Base-by-base conservation (phyloP, 2,797 vertebrate genomes). In the Agapornis canus region DNA sequence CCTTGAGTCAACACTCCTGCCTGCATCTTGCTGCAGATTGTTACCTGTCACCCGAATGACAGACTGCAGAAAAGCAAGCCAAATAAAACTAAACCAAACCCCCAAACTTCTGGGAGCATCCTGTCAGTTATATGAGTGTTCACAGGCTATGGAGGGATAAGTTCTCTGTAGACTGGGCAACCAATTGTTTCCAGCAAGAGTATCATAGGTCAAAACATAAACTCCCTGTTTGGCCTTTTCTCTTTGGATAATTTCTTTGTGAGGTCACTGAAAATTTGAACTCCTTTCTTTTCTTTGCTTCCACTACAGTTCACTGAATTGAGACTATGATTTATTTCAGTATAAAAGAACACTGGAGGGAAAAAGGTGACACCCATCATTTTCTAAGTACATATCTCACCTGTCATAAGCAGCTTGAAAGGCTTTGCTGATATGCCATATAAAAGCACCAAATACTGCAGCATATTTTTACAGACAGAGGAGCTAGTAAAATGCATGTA, bases 351-450 rank as follows among this genome's bases (percentile, higher is more conserved):
- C 49, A 83, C 8, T 64, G 51, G 35, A 82, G 31, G 57, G 72
- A 90, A 92, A 64, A 61, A 90, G 72, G 82, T 69, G 72, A 84
- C 66, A 84, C 25, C 51, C 65, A 70, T 88, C 45, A 82, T 88
- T 88, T 90, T 48, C 57, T 66, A 90, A 82, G 76, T 40, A 85
- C 32, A 11, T 40, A 77, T 91, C 85, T 94, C 73, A 61, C n/a
- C 57, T 68, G 71, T 49, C 92, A 82, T 12, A 87, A 3, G 32
- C 54, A 90, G 40, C 78, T 82, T 65, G 71, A 27, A 64, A 85
- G 73, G 72, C 54, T 89, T 70, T 89, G 82, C 80, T 88, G 80
- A 71, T 29, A 68, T 0, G 10, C 75, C 26, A 29, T 27, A 71
- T 42, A 80, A 85, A 94, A 91, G 68, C 43, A 64, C 35, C 66